Percentiles rank a stretch among this genome's conserved stretches.
Conservation (phyloP, 2,797 vertebrate genomes). For the Clarias laeviceps region DNA sequence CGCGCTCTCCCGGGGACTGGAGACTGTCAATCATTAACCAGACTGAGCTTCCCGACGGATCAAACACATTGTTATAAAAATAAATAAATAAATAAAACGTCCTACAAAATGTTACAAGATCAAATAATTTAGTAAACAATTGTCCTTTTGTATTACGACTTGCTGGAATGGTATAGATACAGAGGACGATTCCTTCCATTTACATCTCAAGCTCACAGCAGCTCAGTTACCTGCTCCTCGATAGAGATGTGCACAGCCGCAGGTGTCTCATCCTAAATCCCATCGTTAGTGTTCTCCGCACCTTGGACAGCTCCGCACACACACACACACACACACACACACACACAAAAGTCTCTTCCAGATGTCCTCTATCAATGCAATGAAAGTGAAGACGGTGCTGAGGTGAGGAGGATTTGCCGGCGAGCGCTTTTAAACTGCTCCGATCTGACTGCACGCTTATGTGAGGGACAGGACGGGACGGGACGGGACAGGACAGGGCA, state of each 20-base stretch:
- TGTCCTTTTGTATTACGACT: too few relatives aligned
- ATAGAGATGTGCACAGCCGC: constrained; percentile 46
- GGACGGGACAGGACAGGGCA: constrained; percentile 18
- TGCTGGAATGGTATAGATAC: neutral
- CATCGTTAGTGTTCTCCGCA: constrained; percentile 24
- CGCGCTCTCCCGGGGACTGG: constrained; percentile 26
- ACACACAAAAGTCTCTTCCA: too few relatives aligned
- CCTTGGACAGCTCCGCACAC: constrained; percentile 56
- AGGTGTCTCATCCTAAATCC: constrained; percentile 54
- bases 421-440: constrained; percentile 31
- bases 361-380: neutral
- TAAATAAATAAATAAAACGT: neutral
- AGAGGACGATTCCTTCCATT: constrained; percentile 12
- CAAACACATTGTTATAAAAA: neutral
- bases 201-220: neutral
- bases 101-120: neutral
- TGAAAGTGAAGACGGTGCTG: neutral
- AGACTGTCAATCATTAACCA: constrained; percentile 50
- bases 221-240: constrained; percentile 28
- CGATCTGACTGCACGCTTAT: constrained; percentile 11
- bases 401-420: constrained; percentile 14
- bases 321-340: neutral
- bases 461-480: constrained; percentile 13
- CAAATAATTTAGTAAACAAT: neutral
- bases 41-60: constrained; percentile 39